phyloP scores from a whole-genome alignment of 2,113 vertebrate species.

The Acanthochromis polyacanthus region DNA sequence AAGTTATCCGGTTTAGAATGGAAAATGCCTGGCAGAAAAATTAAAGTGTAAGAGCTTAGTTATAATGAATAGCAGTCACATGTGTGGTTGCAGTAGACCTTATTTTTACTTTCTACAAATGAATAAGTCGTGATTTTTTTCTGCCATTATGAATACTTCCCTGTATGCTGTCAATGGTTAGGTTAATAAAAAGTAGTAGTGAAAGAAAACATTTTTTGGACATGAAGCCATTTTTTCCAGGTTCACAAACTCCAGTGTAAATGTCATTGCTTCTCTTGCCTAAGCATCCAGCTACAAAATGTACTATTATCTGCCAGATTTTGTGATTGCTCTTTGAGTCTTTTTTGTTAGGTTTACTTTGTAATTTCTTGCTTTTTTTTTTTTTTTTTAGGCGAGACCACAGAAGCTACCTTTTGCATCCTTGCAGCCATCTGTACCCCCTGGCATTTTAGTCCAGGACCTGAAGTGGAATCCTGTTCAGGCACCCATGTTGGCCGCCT shows the following conservation, averaged over 20 bases:
- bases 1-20: too few relatives aligned
- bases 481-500: slow-evolving; percentile 86
- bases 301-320: neutral
- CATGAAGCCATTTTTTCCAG: neutral
- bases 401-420: slow-evolving; percentile 91
- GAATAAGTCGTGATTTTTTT: too few relatives aligned
- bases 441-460: slow-evolving; percentile 85
- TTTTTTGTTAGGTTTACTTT: neutral
- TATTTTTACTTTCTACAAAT: too few relatives aligned
- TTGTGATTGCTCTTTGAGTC: neutral
- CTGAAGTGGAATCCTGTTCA: slow-evolving; percentile 94
- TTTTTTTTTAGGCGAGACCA: slow-evolving; percentile 82
- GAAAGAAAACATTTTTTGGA: neutral
- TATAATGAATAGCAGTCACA: too few relatives aligned
- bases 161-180: neutral
- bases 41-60: too few relatives aligned
- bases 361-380: neutral
- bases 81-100: too few relatives aligned
- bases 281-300: neutral
- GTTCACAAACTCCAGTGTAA: neutral
- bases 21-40: too few relatives aligned
- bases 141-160: neutral
- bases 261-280: neutral
- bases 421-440: slow-evolving; percentile 83
- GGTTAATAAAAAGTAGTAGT: neutral